Conservation (phyloP, 1,140 invertebrate species). For the Pseudoatta argentina region DNA sequence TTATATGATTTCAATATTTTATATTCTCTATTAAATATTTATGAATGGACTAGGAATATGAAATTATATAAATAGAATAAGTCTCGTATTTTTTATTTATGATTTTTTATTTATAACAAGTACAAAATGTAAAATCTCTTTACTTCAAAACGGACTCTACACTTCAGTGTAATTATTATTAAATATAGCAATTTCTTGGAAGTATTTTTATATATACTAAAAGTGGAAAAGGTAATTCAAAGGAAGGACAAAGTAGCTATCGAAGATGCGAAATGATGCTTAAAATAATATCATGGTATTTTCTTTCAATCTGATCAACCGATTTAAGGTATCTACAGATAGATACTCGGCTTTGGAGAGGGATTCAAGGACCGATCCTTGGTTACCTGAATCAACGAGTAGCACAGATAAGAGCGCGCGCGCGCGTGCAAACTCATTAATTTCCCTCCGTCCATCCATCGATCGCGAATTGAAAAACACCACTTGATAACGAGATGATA, state of each 20-base stretch:
- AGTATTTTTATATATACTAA: neutral
- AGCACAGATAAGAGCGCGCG: conserved; percentile 50
- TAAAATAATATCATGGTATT: conserved; percentile 84
- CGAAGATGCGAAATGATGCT: conserved; percentile 64
- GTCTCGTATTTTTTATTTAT: neutral
- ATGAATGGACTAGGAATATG: neutral
- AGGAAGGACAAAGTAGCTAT: neutral
- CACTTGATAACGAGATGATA: conserved; percentile 62
- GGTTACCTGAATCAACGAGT: conserved; percentile 61
- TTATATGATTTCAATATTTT: neutral
- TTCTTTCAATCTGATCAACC: conserved; percentile 83
- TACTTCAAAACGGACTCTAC: neutral
- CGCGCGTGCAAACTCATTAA: conserved; percentile 54
- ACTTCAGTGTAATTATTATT: neutral
- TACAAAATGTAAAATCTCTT: neutral
- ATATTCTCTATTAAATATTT: neutral
- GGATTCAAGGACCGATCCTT: conserved; percentile 38
- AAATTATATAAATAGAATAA: neutral
- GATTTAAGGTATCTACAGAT: conserved; percentile 65
- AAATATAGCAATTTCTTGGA: conserved; percentile 14
- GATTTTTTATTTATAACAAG: neutral
- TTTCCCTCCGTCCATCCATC: conserved; percentile 24
- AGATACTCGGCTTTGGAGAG: conserved; percentile 16
- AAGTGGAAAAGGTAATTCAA: neutral
- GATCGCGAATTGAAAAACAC: conserved; percentile 59